phyloP scores from a whole-genome alignment of 2,888 invertebrate species.

The Agonopterix arenella region DNA sequence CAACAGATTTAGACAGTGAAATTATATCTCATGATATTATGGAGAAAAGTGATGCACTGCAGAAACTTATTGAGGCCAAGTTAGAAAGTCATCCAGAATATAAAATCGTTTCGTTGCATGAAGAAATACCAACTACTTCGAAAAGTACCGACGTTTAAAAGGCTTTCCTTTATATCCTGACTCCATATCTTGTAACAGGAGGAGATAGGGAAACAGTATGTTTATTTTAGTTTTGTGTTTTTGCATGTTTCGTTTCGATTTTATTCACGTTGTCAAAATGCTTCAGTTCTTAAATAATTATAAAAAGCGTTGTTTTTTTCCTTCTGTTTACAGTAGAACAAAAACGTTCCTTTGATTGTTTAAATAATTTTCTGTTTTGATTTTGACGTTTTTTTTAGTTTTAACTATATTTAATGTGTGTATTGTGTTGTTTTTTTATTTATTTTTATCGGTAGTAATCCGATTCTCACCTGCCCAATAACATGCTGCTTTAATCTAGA shows the following conservation, averaged over 20 bases:
- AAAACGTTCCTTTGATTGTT: no score
- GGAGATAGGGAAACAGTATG: conserved; percentile 55
- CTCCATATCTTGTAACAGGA: conserved; percentile 30
- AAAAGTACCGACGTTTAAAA: conserved; percentile 68
- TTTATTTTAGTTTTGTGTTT: conserved; percentile 37
- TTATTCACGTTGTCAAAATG: not conserved
- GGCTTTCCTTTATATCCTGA: conserved; percentile 25
- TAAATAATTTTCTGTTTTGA: no score
- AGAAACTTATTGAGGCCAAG: conserved; percentile 61
- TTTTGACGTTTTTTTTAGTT: no score
- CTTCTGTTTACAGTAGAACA: no score
- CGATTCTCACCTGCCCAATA: no score
- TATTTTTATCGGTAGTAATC: no score
- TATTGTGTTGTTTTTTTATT: no score
- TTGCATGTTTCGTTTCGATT: conserved; percentile 17
- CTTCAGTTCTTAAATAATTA: no score
- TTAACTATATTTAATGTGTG: no score
- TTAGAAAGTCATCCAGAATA: conserved; percentile 65
- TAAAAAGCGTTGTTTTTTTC: no score
- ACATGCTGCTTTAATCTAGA: no score
- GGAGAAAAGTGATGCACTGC: conserved; percentile 58
- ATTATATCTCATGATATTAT: conserved; percentile 46
- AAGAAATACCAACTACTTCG: conserved; percentile 47
- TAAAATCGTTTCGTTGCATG: conserved; percentile 53
- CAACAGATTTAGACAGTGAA: conserved; percentile 35